Evolutionary conservation across 2,113 vertebrate species (phyloP), one percentile per base, ranked within the genome.

Genomic region (Conger conger): DNA sequence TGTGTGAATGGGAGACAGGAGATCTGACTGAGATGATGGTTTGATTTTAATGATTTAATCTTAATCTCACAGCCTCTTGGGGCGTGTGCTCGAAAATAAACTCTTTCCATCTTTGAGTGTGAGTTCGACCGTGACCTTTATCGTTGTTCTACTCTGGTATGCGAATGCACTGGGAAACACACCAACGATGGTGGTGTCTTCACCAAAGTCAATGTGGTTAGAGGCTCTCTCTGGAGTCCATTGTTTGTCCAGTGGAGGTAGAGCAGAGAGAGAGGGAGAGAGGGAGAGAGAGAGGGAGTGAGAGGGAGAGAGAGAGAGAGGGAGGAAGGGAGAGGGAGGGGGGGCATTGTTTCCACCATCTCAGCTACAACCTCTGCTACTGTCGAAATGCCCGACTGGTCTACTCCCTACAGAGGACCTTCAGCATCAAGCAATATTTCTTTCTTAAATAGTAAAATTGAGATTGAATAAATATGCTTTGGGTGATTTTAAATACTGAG

Each of bases 171-270:
- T 81, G 40, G 54, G 81, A 73, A 73, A 38, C 79, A 37, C 40
- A 6, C 35, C 84, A 68, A 37, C 36, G 84, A 85, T 81, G 79
- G n/a, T 80, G 37, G 27, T 54, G 17, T 53, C 78, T 54, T 37
- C 13, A 33, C 84, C 45, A 82, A 82, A 82, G 40, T 60, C 63
- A 85, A 77, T 82, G 76, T 42, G 9, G 0, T 45, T 27, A 4
- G 77, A 13, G 40, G 40, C 40, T 42, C 40, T 42, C 40, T 42
- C 40, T 42, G 1, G 9, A 42, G 54, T 16, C 18, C 18, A 17
- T 16, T 57, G 15, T 57, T 16, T 57, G 15, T 16, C 18, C 18
- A 0, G 3, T 57, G 2, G 2, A 18, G 15, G 54, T 20, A 57
- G 40, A 42, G 40, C 11, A 77, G 20, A 38, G 54, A 63, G 30